These are phyloP conservation scores for Unio pictorum DNA, from an alignment of 2,888 invertebrate genomes.

Conservation along the genomic window DNA sequence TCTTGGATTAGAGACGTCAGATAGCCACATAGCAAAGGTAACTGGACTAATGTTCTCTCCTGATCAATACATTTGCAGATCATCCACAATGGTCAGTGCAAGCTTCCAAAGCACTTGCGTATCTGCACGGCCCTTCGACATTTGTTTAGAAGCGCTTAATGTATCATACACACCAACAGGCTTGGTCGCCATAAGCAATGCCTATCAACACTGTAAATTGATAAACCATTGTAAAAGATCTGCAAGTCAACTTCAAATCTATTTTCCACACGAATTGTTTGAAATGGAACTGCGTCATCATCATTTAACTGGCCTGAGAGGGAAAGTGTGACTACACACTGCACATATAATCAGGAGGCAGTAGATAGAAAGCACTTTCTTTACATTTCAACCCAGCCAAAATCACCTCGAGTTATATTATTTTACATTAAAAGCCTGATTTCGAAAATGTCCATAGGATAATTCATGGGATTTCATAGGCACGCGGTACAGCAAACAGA, in stretches of 20 bases:
- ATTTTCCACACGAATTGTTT: slow-evolving; percentile 23
- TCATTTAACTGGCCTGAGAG: slow-evolving; percentile 14
- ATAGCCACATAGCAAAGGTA: too few species aligned
- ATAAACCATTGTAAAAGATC: slow-evolving; percentile 22
- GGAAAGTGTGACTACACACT: slow-evolving; percentile 27
- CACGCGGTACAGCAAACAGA: too few species aligned
- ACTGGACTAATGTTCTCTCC: slow-evolving; percentile 1
- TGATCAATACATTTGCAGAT: slow-evolving; percentile 15
- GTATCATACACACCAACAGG: slow-evolving; percentile 12
- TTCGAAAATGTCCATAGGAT: too few species aligned
- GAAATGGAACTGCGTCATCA: slow-evolving; percentile 10
- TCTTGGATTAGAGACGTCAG: not conserved
- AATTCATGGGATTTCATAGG: too few species aligned
- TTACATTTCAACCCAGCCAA: too few species aligned
- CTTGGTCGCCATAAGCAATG: slow-evolving; percentile 6
- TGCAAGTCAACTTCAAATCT: slow-evolving; percentile 17
- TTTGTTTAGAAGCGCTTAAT: slow-evolving; percentile 10
- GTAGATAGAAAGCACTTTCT: slow-evolving; percentile 8
- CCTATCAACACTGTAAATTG: slow-evolving; percentile 15
- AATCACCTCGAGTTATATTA: too few species aligned
- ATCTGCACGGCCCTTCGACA: slow-evolving; percentile 18
- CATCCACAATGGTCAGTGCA: slow-evolving; percentile 13
- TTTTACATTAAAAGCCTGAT: too few species aligned
- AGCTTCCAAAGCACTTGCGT: slow-evolving; percentile 14
- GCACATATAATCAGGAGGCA: slow-evolving; percentile 41